Base-by-base conservation (phyloP, 1,140 invertebrate species). In the Sipha flava region DNA sequence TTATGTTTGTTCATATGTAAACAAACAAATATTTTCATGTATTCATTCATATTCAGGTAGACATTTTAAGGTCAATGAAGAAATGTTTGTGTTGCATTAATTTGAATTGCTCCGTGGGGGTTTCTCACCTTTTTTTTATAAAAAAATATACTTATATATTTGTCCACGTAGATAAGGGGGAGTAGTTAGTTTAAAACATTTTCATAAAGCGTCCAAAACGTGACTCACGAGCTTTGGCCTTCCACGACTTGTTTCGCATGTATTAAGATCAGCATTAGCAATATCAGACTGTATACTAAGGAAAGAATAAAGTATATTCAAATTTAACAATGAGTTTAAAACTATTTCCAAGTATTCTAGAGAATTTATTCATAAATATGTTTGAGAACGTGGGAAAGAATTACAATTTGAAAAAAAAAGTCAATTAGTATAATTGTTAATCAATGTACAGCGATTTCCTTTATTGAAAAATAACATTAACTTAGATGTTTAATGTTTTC, bases 221-320 rank as follows among this genome's bases (percentile, higher is more conserved):
- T 73, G 70, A 73, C 70, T 73, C 70, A 73, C 70, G 70, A 73
- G 70, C 47, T 73, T 73, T 73, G 68, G 21, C 40, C 43, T 45
- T 31, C 37, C 66, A 70, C 18, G 66, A 70, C 23, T 26, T 47
- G 40, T 47, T 70, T 70, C 18, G 21, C 34, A 40, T 21, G 43
- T 68, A 70, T 29, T 29, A 4, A 29, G 14, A 68, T 68, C 40
- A 43, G 14, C 10, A 9, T 26, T 68, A 23, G 12, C 23, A n/a
- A 66, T 66, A 40, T 40, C 31, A 18, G 64, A 70, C 26, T 16
- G 10, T 47, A 70, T 26, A 3, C 40, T 18, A n/a, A 47, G 37
- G 40, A 45, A 45, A 23, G 23, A 66, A 21, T 23, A 40, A 64
- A 37, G 1, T 37, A 37, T n/a, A 37, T 64, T n/a, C n/a, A 21